Evolutionary conservation across 2,113 vertebrate genomes (phyloP).

Genomic region (Cinclus cinclus): DNA sequence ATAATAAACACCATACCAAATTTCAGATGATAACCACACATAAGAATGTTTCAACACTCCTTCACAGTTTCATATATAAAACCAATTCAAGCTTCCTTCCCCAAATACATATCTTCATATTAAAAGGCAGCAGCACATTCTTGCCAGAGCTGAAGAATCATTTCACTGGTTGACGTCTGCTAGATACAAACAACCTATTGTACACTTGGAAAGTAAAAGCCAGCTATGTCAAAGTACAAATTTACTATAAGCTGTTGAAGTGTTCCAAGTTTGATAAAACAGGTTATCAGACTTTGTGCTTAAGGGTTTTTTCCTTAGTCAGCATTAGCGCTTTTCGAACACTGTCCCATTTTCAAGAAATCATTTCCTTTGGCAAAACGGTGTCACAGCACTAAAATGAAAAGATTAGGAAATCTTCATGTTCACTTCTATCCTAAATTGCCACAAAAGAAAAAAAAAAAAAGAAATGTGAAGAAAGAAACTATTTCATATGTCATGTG

Average conservation of each 20-base stretch:
- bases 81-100: not conserved
- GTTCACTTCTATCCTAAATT: not conserved
- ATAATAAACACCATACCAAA: not conserved
- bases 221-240: not conserved
- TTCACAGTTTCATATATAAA: not conserved
- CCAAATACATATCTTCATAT: not conserved
- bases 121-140: not conserved
- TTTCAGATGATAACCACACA: not conserved
- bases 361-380: not conserved
- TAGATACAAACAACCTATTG: not conserved
- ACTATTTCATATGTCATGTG: fast-evolving
- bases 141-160: not conserved
- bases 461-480: not conserved
- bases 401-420: not conserved
- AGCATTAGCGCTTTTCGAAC: not conserved
- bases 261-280: not conserved
- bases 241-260: not conserved
- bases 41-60: not conserved
- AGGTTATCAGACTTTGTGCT: not conserved
- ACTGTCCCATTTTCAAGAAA: not conserved
- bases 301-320: not conserved
- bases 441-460: not conserved
- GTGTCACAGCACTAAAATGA: not conserved
- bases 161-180: not conserved
- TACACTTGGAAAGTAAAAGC: not conserved